Base-by-base conservation (phyloP, 2,797 vertebrate genomes). In the Podarcis lilfordi region DNA sequence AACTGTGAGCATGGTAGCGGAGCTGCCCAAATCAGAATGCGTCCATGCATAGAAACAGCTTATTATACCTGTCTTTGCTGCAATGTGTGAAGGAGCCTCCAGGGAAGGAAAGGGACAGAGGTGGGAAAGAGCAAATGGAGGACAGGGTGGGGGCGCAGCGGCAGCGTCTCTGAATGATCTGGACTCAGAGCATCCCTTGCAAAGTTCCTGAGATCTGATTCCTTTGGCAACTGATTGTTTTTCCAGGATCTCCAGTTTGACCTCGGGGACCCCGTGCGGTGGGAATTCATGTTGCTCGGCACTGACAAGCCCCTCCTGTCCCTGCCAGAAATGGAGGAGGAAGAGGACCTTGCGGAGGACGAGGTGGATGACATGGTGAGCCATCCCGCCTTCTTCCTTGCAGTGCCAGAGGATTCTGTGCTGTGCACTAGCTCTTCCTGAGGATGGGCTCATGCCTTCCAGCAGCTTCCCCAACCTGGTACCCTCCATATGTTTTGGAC, bases 161-260 rank as follows among this genome's bases (percentile, higher is more conserved):
- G 29, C 27, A 71, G 69, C 4, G 13, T 13, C n/a, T 71, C 69
- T 13, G 19, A 37, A 19, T 8, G n/a, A 68, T 8, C 40, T 23
- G 43, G 66, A 45, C 15, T 8, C 17, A 19, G 37, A 55, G 68
- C 21, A 32, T 35, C n/a, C 37, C 71, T 59, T 40, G 6, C 11
- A 35, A 27, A 71, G 50, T 7, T 9, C 17, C 10, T 6, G 25
- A 23, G 6, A 59, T 5, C 50, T 71, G 21, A 37, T 29, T 72
- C 50, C 10, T 2, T 37, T 88, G 15, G 23, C 1, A 17, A 0
- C 21, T 87, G 82, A 32, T 88, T 25, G 61, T 64, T 86, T 85
- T 94, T 90, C 79, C 93, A 99, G 99, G 97, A 97, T 8, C 91
- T 99, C 96, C 25, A 89, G 86, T 99, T 97, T 94, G 97, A 99